These are phyloP conservation scores for Ivindomyrus marchei DNA, from an alignment of 2,113 vertebrate genomes.

Conservation along the genomic window DNA sequence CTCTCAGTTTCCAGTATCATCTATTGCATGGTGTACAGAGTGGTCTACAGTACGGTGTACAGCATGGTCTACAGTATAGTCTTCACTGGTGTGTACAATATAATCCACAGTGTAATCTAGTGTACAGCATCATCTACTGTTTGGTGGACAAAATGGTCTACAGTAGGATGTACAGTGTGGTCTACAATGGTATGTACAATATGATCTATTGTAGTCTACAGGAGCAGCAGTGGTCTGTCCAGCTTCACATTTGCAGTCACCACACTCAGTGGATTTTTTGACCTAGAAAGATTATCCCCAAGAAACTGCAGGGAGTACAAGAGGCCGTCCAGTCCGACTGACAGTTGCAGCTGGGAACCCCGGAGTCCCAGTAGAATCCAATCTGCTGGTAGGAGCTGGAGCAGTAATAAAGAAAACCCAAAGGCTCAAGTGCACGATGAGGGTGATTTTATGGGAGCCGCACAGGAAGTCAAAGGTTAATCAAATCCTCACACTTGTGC, in stretches of 20 bases:
- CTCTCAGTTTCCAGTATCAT: too few relatives aligned
- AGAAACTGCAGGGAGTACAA: background rate
- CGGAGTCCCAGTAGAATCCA: background rate
- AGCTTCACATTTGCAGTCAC: background rate
- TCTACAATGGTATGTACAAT: background rate
- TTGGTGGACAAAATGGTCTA: background rate
- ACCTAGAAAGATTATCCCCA: background rate
- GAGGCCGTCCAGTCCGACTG: background rate
- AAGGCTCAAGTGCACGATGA: background rate
- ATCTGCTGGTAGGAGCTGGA: slow-evolving; percentile 1
- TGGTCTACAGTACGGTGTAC: background rate
- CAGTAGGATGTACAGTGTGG: background rate
- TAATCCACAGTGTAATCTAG: background rate
- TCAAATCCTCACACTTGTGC: background rate
- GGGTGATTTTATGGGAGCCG: background rate
- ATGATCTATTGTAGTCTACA: background rate
- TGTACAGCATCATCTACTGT: background rate
- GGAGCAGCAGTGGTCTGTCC: background rate
- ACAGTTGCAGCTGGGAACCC: background rate
- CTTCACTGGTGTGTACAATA: background rate
- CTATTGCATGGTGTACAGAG: background rate
- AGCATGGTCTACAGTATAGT: background rate
- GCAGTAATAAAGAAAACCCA: background rate
- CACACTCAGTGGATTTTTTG: background rate
- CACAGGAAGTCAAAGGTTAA: slow-evolving; percentile 4